Evolutionary conservation across 2,113 vertebrate genomes (phyloP).

Genomic region (Lynx canadensis): DNA sequence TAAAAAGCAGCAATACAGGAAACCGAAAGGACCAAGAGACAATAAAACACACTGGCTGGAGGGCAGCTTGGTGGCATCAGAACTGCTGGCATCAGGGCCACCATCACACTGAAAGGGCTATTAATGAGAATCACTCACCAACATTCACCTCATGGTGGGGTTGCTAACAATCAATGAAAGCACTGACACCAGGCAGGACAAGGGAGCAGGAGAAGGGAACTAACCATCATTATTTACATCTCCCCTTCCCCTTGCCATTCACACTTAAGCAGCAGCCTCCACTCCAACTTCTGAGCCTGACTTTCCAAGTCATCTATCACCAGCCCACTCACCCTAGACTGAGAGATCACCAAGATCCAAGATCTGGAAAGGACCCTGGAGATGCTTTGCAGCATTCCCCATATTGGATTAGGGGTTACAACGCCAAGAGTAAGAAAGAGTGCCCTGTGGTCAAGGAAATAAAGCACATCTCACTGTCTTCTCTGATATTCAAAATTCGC

Average conservation of each 20-base stretch:
- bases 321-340: not conserved
- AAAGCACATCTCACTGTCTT: not conserved
- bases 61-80: not conserved
- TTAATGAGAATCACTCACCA: constrained; percentile 29
- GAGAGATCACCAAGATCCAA: not conserved
- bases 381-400: not conserved
- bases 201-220: not conserved
- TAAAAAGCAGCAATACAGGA: constrained; percentile 10
- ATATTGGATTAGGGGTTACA: not conserved
- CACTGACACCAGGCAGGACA: not conserved
- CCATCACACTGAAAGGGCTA: constrained; percentile 32
- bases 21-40: not conserved
- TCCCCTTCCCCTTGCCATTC: not conserved
- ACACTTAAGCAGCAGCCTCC: not conserved
- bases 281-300: not conserved
- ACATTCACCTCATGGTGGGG: not conserved
- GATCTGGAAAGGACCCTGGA: not conserved
- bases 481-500: constrained; percentile 29
- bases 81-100: not conserved
- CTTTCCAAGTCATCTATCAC: not conserved
- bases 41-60: not conserved
- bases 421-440: not conserved
- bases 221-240: not conserved
- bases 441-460: not conserved
- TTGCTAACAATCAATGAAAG: constrained; percentile 5